Evolutionary conservation across 2,888 invertebrate genomes (phyloP).

Genomic region (Caenorhabditis sp.): DNA sequence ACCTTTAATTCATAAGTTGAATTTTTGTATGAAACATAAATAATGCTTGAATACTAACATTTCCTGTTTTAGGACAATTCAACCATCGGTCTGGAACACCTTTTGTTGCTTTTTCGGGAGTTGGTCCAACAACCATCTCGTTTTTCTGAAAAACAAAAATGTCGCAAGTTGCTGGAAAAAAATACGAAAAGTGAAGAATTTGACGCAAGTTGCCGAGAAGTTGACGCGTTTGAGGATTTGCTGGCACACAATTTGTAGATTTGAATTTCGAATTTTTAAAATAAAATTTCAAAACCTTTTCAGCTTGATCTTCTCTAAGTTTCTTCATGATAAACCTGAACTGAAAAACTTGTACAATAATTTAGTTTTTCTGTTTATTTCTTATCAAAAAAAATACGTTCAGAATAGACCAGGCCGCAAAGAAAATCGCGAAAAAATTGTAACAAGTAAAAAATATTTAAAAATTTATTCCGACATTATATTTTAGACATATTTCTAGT

Average conservation of each 20-base stretch:
- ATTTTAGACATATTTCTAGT: too few species aligned
- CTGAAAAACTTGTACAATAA: too few species aligned
- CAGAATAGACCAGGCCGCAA: too few species aligned
- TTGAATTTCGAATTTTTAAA: conserved; percentile 5
- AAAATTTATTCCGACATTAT: background rate
- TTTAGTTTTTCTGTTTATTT: too few species aligned
- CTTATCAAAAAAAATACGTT: too few species aligned
- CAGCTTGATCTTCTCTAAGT: too few species aligned
- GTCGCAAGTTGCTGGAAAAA: background rate
- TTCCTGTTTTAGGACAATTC: conserved; percentile 74
- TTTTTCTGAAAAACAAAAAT: background rate
- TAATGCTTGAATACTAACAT: conserved; percentile 66
- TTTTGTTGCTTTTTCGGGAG: conserved; percentile 49
- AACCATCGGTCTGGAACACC: conserved; percentile 73
- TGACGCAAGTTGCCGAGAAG: too few species aligned
- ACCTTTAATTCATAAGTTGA: conserved; percentile 34
- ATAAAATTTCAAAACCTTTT: too few species aligned
- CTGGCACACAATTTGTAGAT: conserved; percentile 1
- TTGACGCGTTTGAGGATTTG: conserved; percentile 17
- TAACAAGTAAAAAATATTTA: background rate
- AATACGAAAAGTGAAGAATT: too few species aligned
- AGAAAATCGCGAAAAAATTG: background rate
- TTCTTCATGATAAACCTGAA: too few species aligned
- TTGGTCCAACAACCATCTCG: conserved; percentile 48
- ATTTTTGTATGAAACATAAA: background rate